A percentile compares a stretch with the other conserved stretches of the same genome.
phyloP scores from a whole-genome alignment of 2,888 invertebrate species.

The Noctua fimbriata region DNA sequence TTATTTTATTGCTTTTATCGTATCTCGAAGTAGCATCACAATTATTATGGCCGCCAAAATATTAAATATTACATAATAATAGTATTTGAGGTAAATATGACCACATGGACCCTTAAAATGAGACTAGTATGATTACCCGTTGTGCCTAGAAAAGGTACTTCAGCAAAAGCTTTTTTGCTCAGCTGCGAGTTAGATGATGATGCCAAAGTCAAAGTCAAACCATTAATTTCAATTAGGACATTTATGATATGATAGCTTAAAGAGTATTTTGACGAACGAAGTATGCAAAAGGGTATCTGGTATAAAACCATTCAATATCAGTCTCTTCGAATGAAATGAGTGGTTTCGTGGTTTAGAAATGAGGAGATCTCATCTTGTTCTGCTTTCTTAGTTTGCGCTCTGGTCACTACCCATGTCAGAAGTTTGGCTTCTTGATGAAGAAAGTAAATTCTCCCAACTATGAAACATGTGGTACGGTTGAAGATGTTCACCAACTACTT shows the following conservation, averaged over 20 bases:
- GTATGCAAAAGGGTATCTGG: neutral
- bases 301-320: no score
- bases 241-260: neutral
- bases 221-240: neutral
- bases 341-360: neutral
- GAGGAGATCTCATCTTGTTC: neutral
- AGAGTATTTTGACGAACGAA: neutral
- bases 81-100: conserved; percentile 6
- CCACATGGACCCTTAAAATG: neutral
- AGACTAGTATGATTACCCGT: neutral
- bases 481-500: neutral
- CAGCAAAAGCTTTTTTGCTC: neutral
- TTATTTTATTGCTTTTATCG: neutral
- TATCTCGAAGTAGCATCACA: neutral
- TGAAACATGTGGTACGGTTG: neutral
- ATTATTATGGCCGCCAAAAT: neutral
- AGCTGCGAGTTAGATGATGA: neutral
- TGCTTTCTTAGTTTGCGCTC: neutral
- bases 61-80: neutral
- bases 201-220: neutral
- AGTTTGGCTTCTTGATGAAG: neutral
- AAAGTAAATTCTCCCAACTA: neutral
- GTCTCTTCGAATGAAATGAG: neutral
- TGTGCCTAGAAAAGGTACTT: neutral
- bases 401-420: no score